Percentiles rank a stretch among this genome's conserved stretches.
Evolutionary conservation across 1,140 invertebrate genomes (phyloP).

Genomic region (Phenacoccus solenopsis): DNA sequence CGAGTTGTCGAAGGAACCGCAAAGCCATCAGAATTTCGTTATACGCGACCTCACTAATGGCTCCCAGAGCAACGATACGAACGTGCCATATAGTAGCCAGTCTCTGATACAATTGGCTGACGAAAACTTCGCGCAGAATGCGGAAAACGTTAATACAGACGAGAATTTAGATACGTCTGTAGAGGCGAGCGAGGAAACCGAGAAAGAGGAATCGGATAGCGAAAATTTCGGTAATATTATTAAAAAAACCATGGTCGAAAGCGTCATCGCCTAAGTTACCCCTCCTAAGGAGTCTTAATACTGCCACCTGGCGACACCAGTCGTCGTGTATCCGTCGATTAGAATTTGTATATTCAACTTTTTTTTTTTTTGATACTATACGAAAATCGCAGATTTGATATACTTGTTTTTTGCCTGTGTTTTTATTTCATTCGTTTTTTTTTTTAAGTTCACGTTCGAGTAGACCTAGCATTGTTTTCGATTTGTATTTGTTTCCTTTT

Average conservation of each 20-base stretch:
- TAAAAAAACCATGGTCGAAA: conserved; percentile 84
- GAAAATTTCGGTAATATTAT: conserved; percentile 86
- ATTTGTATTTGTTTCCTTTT: no score
- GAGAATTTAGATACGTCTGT: neutral
- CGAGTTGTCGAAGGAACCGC: neutral
- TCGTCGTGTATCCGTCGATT: neutral
- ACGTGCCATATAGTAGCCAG: neutral
- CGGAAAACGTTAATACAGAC: neutral
- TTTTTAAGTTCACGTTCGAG: no score
- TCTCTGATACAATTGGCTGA: neutral
- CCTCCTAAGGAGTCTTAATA: neutral
- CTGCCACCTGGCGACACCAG: neutral
- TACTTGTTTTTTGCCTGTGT: neutral
- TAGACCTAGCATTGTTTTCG: no score
- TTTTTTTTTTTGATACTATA: neutral
- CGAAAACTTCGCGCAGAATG: neutral
- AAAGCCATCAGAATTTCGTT: neutral
- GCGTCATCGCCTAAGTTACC: conserved; percentile 56
- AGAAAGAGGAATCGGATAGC: conserved; percentile 32
- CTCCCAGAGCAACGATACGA: neutral
- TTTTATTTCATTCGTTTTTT: no score
- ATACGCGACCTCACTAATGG: neutral
- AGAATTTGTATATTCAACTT: neutral
- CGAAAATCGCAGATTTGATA: neutral
- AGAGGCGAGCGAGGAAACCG: neutral